phyloP scores from a whole-genome alignment of 2,113 vertebrate genomes.

The Ramphastos sulfuratus region DNA sequence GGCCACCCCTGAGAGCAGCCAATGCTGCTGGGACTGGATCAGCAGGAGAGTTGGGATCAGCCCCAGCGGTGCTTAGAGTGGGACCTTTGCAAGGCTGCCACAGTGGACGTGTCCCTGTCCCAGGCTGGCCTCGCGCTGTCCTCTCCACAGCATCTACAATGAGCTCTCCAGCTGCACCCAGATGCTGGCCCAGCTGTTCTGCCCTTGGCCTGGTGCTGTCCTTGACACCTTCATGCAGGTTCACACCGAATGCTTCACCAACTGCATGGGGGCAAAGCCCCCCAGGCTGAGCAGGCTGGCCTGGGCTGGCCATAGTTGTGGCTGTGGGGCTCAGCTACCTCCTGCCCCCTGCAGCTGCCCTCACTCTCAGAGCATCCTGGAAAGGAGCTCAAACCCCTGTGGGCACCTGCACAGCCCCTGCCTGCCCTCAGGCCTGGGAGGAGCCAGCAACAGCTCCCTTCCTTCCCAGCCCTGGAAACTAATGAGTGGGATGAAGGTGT shows the following conservation, averaged over 20 bases:
- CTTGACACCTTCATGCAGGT: background rate
- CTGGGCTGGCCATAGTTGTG: accelerated
- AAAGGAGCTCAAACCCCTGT: background rate
- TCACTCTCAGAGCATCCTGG: background rate
- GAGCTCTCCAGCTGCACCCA: background rate
- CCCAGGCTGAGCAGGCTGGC: accelerated
- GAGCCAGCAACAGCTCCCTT: accelerated
- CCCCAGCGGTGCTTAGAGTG: accelerated
- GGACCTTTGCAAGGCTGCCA: accelerated
- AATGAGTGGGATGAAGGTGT: accelerated
- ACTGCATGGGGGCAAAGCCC: background rate
- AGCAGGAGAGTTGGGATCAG: background rate
- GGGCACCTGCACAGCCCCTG: background rate
- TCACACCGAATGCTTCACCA: background rate
- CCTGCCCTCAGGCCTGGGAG: accelerated
- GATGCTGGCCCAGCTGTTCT: constrained; percentile 22
- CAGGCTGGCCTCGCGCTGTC: accelerated
- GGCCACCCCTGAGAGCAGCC: background rate
- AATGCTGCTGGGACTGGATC: background rate
- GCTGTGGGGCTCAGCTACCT: background rate
- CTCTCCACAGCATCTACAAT: background rate
- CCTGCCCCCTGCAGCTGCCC: background rate
- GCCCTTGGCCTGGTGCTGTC: background rate
- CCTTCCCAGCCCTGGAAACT: background rate
- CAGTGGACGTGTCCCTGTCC: accelerated